Conservation (phyloP, 2,888 invertebrate genomes). For the Agrenia bidenticulata region DNA sequence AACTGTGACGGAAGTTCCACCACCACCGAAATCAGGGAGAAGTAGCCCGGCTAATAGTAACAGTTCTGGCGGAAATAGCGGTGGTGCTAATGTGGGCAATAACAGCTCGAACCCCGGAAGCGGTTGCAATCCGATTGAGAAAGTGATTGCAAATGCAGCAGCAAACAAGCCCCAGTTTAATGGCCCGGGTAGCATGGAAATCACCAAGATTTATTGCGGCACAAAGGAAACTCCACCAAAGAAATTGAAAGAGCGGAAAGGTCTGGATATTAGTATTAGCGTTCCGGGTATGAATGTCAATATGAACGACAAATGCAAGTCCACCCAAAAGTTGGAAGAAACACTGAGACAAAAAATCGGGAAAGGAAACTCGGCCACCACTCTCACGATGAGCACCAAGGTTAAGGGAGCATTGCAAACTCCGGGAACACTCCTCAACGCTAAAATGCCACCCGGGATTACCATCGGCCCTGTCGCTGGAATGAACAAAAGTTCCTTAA, state of each 20-base stretch:
- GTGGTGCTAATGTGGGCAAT: constrained; percentile 16
- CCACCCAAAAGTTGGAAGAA: constrained; percentile 39
- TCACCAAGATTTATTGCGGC: constrained; percentile 49
- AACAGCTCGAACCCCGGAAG: neutral
- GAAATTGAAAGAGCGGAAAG: constrained; percentile 52
- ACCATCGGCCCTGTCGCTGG: constrained; percentile 39
- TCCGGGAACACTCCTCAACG: constrained; percentile 30
- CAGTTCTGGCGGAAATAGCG: neutral
- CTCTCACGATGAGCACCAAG: constrained; percentile 4
- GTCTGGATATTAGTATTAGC: constrained; percentile 52
- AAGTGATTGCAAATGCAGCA: constrained; percentile 43
- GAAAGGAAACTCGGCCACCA: neutral
- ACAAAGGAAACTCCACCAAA: constrained; percentile 44
- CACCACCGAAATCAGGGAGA: constrained; percentile 41
- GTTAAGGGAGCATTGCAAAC: neutral
- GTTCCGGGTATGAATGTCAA: constrained; percentile 37
- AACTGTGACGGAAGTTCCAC: constrained; percentile 53
- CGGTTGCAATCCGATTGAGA: constrained; percentile 44
- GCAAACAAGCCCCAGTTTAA: constrained; percentile 50
- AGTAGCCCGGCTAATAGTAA: constrained; percentile 11
- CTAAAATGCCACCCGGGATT: constrained; percentile 49
- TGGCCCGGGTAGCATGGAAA: constrained; percentile 53
- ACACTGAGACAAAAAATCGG: constrained; percentile 43
- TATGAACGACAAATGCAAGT: constrained; percentile 21
- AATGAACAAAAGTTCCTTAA: constrained; percentile 6